These are phyloP conservation scores for Sebastes taczanowskii DNA, from an alignment of 2,797 vertebrate genomes.

Conservation along the genomic window DNA sequence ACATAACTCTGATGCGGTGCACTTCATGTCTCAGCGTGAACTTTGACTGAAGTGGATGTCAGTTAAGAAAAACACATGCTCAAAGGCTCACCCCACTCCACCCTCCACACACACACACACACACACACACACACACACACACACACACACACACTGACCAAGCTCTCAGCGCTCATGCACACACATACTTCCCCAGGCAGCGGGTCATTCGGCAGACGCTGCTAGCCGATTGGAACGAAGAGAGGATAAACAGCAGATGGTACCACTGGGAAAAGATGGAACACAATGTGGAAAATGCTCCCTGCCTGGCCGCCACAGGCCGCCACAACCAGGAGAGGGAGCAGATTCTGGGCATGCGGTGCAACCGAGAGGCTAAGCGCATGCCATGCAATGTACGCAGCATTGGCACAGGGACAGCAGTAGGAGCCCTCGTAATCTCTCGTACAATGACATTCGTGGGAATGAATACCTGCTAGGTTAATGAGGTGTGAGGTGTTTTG, in stretches of 20 bases:
- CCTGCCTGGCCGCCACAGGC: constrained; percentile 71
- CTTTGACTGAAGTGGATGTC: constrained; percentile 36
- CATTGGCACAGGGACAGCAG: constrained; percentile 5
- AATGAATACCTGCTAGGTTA: background rate
- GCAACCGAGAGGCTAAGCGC: constrained; percentile 55
- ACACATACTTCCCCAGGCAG: constrained; percentile 72
- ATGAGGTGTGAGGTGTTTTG: background rate
- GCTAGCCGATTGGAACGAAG: constrained; percentile 70
- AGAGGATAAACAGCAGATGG: constrained; percentile 86
- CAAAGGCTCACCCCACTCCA: constrained; percentile 7
- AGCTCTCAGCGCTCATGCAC: constrained; percentile 33
- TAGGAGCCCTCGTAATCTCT: background rate
- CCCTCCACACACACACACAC: background rate
- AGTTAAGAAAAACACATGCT: constrained; percentile 36
- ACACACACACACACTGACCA: constrained; percentile 41
- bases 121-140: constrained; percentile 41
- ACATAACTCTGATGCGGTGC: background rate
- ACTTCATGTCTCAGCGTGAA: constrained; percentile 16
- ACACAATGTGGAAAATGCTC: constrained; percentile 79
- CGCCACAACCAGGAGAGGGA: constrained; percentile 67
- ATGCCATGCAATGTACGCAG: constrained; percentile 33
- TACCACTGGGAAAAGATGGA: constrained; percentile 82
- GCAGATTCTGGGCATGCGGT: constrained; percentile 67
- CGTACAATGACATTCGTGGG: background rate
- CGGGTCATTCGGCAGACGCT: constrained; percentile 76